These are phyloP conservation scores for Tribolium freemani DNA, from an alignment of 2,888 invertebrate genomes.

Conservation along the genomic window DNA sequence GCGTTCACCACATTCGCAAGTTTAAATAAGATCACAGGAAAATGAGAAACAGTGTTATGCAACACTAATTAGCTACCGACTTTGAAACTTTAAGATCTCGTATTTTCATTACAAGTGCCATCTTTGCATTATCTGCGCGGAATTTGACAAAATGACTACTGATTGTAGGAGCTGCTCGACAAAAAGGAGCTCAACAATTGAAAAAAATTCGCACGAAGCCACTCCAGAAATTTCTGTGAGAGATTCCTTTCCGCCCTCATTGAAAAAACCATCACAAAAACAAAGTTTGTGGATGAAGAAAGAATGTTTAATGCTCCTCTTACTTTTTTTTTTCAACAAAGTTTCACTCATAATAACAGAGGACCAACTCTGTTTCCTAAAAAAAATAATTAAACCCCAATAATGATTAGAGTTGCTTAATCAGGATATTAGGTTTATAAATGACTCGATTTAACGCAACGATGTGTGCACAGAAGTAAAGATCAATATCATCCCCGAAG, in stretches of 20 bases:
- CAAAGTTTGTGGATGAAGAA: conserved; percentile 24
- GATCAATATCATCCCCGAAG: conserved; percentile 30
- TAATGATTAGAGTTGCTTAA: conserved; percentile 16
- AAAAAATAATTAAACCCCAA: not conserved
- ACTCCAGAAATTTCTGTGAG: not conserved
- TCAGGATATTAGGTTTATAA: conserved; percentile 9
- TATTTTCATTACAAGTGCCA: not conserved
- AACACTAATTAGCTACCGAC: not conserved
- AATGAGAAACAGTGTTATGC: not conserved
- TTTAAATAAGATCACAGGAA: not conserved
- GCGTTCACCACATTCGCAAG: not conserved
- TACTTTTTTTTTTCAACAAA: conserved; percentile 4
- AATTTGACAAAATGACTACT: no score
- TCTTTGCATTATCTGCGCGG: not conserved
- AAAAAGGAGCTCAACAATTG: not conserved
- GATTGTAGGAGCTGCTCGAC: no score
- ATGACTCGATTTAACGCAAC: conserved; percentile 22
- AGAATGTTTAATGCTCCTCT: conserved; percentile 11
- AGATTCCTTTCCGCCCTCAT: conserved; percentile 9
- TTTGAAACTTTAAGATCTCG: not conserved
- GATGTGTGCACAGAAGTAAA: conserved; percentile 19
- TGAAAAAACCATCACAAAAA: conserved; percentile 30
- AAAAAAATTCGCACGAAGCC: not conserved
- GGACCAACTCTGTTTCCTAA: conserved; percentile 3
- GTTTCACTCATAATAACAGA: no score